phyloP scores from a whole-genome alignment of 2,113 vertebrate species.

The Petromus typicus region DNA sequence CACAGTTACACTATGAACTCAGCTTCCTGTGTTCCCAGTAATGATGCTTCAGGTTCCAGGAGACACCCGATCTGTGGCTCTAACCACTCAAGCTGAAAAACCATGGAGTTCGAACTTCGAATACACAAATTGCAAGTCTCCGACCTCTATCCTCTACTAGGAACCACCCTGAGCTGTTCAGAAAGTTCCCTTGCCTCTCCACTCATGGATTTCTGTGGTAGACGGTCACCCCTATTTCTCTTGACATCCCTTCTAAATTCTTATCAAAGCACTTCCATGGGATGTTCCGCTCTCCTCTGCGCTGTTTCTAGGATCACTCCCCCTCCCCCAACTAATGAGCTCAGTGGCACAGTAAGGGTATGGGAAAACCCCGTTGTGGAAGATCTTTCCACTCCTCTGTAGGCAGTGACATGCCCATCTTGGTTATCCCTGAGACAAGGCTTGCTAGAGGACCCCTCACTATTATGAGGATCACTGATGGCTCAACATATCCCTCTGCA shows the following conservation, averaged over 20 bases:
- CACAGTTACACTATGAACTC: background rate
- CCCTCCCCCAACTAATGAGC: background rate
- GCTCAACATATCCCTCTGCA: background rate
- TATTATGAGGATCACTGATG: background rate
- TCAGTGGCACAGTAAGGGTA: background rate
- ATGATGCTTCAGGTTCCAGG: background rate
- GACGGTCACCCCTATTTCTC: background rate
- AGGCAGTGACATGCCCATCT: background rate
- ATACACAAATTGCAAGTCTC: background rate
- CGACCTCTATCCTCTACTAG: background rate
- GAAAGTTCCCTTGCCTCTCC: background rate
- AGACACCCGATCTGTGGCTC: background rate
- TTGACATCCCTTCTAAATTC: background rate
- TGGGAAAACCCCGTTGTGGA: constrained; percentile 54
- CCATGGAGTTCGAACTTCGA: background rate
- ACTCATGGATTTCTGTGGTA: background rate
- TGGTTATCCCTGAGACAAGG: background rate
- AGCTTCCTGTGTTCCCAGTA: background rate
- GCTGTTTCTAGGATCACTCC: background rate
- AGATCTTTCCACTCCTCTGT: constrained; percentile 56
- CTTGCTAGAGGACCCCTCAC: background rate
- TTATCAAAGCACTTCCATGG: background rate
- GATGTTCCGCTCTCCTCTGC: background rate
- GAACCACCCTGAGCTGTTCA: background rate
- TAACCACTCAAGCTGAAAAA: background rate